These are phyloP conservation scores for Myocastor coypus DNA, from an alignment of 2,113 vertebrate genomes.

Conservation along the genomic window DNA sequence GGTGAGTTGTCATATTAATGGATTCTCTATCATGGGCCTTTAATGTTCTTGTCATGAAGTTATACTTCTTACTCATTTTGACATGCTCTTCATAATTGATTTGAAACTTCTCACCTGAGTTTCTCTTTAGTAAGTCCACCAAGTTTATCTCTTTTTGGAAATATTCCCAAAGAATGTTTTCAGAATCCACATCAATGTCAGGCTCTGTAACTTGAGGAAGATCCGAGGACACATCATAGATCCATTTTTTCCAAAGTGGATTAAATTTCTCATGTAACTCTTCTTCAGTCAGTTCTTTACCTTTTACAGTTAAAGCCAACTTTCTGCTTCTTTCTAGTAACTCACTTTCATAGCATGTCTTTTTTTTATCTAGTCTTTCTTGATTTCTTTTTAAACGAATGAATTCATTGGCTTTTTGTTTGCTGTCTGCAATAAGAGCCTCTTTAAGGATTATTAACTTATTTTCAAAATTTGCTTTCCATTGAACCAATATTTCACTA, in stretches of 20 bases:
- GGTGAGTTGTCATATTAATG: background rate
- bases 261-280: slow-evolving; percentile 77
- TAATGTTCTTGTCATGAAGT: rapidly evolving
- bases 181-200: slow-evolving; percentile 60
- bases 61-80: background rate
- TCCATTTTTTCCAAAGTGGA: slow-evolving; percentile 79
- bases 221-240: slow-evolving; percentile 57
- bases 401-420: slow-evolving; percentile 71
- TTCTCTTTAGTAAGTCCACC: background rate
- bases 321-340: slow-evolving; percentile 76
- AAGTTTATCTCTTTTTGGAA: slow-evolving; percentile 64
- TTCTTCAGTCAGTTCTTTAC: slow-evolving; percentile 64
- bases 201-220: slow-evolving; percentile 33
- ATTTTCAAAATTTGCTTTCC: slow-evolving; percentile 79
- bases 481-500: slow-evolving; percentile 81
- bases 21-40: background rate
- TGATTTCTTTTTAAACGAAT: slow-evolving; percentile 69
- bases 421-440: slow-evolving; percentile 69
- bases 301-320: slow-evolving; percentile 74
- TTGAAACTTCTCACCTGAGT: slow-evolving; percentile 47
- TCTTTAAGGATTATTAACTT: slow-evolving; percentile 75
- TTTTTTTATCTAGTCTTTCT: slow-evolving; percentile 68
- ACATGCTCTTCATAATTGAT: slow-evolving; percentile 43
- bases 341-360: slow-evolving; percentile 73
- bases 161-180: slow-evolving; percentile 67